Evolutionary conservation across 1,140 invertebrate genomes (phyloP).

Genomic region (Drosophila dunni): DNA sequence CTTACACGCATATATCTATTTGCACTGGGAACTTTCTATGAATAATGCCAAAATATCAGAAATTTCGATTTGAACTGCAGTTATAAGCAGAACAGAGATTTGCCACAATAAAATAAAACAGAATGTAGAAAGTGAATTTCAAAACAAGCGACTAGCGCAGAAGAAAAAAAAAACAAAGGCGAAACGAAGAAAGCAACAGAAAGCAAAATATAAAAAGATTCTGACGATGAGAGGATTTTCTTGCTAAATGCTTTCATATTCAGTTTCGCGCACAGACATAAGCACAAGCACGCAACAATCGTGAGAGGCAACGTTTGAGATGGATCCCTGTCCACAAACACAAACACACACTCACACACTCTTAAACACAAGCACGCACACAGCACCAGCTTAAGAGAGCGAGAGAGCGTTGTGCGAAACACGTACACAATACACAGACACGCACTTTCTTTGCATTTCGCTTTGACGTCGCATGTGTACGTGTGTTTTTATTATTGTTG

Average conservation of each 20-base stretch:
- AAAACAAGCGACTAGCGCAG: conserved; percentile 11
- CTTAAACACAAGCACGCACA: neutral
- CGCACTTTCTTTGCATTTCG: conserved; percentile 70
- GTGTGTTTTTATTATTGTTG: conserved; percentile 69
- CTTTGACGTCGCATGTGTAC: conserved; percentile 36
- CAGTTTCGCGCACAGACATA: conserved; percentile 39
- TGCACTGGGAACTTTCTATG: conserved; percentile 20
- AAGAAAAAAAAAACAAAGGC: conserved; percentile 8
- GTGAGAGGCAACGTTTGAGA: conserved; percentile 17
- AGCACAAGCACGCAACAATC: conserved; percentile 11
- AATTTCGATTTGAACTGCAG: neutral
- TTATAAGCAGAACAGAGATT: conserved; percentile 6
- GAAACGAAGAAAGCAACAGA: conserved; percentile 34
- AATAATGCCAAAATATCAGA: neutral
- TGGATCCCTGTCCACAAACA: conserved; percentile 5
- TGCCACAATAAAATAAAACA: neutral
- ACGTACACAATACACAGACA: conserved; percentile 26
- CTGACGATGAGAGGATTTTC: conserved; percentile 27
- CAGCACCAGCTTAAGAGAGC: neutral
- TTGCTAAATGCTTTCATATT: conserved; percentile 32
- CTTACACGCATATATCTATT: conserved; percentile 6
- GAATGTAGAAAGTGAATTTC: conserved; percentile 47
- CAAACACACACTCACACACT: neutral
- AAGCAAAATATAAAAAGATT: conserved; percentile 13
- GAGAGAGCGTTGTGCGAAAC: neutral